Conservation (phyloP, 2,113 vertebrate species). For the Cavia aperea region DNA sequence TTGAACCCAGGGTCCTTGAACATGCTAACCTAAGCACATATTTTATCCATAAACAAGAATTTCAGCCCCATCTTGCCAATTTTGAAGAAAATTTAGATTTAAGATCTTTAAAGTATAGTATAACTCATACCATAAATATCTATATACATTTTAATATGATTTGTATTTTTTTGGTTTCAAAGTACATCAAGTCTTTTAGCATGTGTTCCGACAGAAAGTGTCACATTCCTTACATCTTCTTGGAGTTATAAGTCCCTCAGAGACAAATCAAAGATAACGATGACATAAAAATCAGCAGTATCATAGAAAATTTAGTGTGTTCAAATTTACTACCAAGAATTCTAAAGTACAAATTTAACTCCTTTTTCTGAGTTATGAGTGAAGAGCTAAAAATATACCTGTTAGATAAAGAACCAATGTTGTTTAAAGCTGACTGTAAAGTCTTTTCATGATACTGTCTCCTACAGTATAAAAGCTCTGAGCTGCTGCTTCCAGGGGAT, state of each 20-base stretch:
- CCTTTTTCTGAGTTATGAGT: constrained; percentile 36
- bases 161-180: constrained; percentile 1
- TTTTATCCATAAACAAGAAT: not conserved
- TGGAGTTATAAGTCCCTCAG: constrained; percentile 27
- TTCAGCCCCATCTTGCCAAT: not conserved
- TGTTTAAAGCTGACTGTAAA: constrained; percentile 34
- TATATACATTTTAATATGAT: not conserved
- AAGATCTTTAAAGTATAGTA: not conserved
- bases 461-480: not conserved
- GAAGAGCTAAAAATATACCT: constrained; percentile 32
- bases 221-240: not conserved
- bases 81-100: not conserved
- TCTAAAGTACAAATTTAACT: constrained; percentile 41
- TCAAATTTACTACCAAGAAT: constrained; percentile 42
- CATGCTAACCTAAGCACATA: not conserved
- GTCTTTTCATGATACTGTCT: not conserved
- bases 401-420: constrained; percentile 53
- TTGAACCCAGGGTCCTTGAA: not conserved
- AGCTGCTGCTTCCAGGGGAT: not conserved
- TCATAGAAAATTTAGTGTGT: constrained; percentile 49
- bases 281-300: constrained; percentile 54
- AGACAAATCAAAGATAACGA: constrained; percentile 41
- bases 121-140: not conserved
- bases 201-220: not conserved
- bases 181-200: not conserved